Base-by-base conservation (phyloP, 2,888 invertebrate species). In the Dryocosmus kuriphilus region DNA sequence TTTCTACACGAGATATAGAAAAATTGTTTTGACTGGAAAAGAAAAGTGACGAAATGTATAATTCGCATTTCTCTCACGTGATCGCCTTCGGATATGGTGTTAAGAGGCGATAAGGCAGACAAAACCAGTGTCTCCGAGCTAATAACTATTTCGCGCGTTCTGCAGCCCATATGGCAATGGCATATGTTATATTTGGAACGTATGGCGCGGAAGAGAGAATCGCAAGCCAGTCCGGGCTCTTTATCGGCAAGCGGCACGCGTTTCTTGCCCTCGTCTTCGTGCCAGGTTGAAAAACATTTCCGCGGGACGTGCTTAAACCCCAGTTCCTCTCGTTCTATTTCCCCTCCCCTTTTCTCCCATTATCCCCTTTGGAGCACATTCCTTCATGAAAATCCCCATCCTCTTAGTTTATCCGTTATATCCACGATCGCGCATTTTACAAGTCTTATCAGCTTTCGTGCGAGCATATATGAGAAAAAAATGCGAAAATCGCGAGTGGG, bases 161-260 rank as follows among this genome's bases (percentile, higher is more conserved):
- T 63, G 75, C 77, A 38, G 32, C 1, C 24, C 46, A 6, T 38
- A 32, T 32, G 30, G 51, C 32, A 14, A 63, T 61, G 27, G 60
- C 60, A 60, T 71, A 60, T 57, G 71, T 74, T 24, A 65, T 60
- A 65, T 55, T 27, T 22, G 55, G 30, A 62, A 67, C 71, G 67
- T 76, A 67, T 65, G 74, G 74, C 14, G 55, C 32, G 41, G 65
- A 41, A 75, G 76, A 79, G 80, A 61, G 75, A 62, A 27, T 73
- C 46, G 75, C 65, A 71, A 46, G 41, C 30, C 30, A 38, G 55
- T 24, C 22, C 22, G 61, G 6, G 41, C 77, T 79, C 65, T 75
- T 80, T 80, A 80, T 82, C 80, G 80, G 63, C 62, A 77, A 75
- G 65, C 75, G 41, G 79, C 78, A 78, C 78, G 75, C 77, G 77